Evolutionary conservation across 2,113 vertebrate genomes (phyloP), one percentile per base, ranked within the genome.

Genomic region (Bucco capensis): DNA sequence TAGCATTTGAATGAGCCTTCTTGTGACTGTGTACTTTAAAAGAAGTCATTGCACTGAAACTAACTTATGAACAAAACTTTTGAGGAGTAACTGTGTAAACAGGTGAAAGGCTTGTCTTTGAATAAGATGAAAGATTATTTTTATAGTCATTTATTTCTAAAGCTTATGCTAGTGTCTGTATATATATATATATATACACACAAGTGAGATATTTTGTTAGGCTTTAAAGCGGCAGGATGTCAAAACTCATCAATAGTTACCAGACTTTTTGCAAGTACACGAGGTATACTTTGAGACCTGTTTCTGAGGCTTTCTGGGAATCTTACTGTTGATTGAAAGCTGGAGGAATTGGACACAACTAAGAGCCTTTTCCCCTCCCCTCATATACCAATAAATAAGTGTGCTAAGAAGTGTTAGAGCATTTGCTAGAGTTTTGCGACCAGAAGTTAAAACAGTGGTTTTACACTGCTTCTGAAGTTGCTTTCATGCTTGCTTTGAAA

Each of bases 1-100:
- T 94, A 94, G 94, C 92, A 90, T 97, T 97, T 97, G 94, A 96
- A 96, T 97, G 97, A 98, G 96, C 96, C 97, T 97, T 96, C 96
- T 95, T 96, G 81, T 97, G 94, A 93, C 96, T 96, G 92, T 92
- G 81, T 96, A 87, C 83, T 42, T 93, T 94, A 96, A 92, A 83
- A 93, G 75, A 92, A 92, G 96, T 96, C 91, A 75, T 97, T 97
- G 97, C 97, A 98, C 97, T 98, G 97, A 98, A 97, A 93, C 62
- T 97, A 96, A 96, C 76, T 93, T 96, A 93, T 88, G 75, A 97
- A 95, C 47, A 94, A 86, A 44, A 69, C n/a, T 94, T 78, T 89
- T 93, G 92, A 96, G 85, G 54, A 96, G 86, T 86, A 96, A 50
- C 86, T 94, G 88, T 92, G 77, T 94, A 80, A 94, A 75, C 88